Percentiles rank a stretch among this genome's conserved stretches.
phyloP scores from a whole-genome alignment of 2,888 invertebrate genomes.

The Hemistola chrysoprasaria region DNA sequence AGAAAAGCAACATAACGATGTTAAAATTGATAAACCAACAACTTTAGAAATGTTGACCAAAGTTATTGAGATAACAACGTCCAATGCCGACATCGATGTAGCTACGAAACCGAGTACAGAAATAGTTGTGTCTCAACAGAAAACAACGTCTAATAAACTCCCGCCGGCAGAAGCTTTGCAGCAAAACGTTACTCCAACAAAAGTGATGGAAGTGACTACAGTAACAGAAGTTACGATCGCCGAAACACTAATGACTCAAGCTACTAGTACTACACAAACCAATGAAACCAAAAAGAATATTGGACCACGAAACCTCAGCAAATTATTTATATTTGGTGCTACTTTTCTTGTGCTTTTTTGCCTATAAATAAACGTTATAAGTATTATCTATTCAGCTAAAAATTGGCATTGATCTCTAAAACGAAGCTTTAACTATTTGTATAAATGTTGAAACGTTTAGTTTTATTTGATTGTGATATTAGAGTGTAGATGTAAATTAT shows the following conservation, averaged over 20 bases:
- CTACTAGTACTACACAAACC: conserved; percentile 5
- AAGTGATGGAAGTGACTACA: conserved; percentile 38
- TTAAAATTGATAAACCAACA: conserved; percentile 13
- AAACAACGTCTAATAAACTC: conserved; percentile 32
- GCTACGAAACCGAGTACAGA: conserved; percentile 20
- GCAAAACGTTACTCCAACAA: conserved; percentile 49
- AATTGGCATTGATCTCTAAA: conserved; percentile 38
- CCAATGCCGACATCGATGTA: too few relatives aligned
- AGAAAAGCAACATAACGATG: too few relatives aligned
- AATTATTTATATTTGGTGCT: conserved; percentile 8
- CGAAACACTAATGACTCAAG: conserved; percentile 10
- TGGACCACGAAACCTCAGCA: conserved; percentile 16
- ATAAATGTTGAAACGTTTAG: conserved; percentile 29
- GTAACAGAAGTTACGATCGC: conserved; percentile 28
- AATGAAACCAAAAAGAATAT: conserved; percentile 34
- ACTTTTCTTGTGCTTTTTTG: conserved; percentile 16
- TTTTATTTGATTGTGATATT: conserved; percentile 55
- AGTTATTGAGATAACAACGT: neutral
- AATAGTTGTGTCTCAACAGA: conserved; percentile 16
- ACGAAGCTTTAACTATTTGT: conserved; percentile 37
- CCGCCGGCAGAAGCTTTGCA: conserved; percentile 62
- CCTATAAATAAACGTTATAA: conserved; percentile 4
- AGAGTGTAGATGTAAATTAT: conserved; percentile 42
- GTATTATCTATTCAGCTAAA: conserved; percentile 16
- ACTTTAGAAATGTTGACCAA: neutral